These are phyloP conservation scores for Zaprionus vittiger DNA, from an alignment of 1,140 invertebrate species.

Conservation along the genomic window DNA sequence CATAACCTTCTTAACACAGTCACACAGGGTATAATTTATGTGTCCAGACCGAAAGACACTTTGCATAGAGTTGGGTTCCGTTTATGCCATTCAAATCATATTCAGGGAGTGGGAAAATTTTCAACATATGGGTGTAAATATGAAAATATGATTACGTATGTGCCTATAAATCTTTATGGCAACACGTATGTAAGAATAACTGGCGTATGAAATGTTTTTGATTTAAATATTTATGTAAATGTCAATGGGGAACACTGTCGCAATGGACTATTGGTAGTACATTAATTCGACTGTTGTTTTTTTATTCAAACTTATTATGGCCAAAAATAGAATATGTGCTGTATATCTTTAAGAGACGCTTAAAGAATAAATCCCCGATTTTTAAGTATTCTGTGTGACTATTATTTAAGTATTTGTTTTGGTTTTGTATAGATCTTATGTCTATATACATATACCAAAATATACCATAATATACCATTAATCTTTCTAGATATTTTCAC, in stretches of 20 bases:
- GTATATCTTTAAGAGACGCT: no score
- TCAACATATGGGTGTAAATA: constrained; percentile 4
- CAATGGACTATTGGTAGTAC: background rate
- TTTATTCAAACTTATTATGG: no score
- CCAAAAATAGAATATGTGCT: no score
- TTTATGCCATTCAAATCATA: background rate
- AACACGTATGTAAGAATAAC: background rate
- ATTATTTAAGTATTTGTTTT: no score
- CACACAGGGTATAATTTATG: background rate
- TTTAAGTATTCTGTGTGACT: no score
- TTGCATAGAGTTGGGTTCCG: background rate
- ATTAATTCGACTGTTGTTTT: no score
- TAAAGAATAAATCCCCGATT: no score
- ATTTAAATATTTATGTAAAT: constrained; percentile 6
- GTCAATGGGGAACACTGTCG: background rate
- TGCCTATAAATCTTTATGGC: background rate
- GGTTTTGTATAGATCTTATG: no score
- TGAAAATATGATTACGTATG: constrained; percentile 6
- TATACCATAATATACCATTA: no score
- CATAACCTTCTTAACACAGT: background rate
- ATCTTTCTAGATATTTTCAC: no score
- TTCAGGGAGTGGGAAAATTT: background rate
- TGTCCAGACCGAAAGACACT: background rate
- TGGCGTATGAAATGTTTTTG: background rate
- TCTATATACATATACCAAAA: no score